Evolutionary conservation across 2,888 invertebrate genomes (phyloP), one percentile per base, ranked within the genome.

Genomic region (Dryocosmus kuriphilus): DNA sequence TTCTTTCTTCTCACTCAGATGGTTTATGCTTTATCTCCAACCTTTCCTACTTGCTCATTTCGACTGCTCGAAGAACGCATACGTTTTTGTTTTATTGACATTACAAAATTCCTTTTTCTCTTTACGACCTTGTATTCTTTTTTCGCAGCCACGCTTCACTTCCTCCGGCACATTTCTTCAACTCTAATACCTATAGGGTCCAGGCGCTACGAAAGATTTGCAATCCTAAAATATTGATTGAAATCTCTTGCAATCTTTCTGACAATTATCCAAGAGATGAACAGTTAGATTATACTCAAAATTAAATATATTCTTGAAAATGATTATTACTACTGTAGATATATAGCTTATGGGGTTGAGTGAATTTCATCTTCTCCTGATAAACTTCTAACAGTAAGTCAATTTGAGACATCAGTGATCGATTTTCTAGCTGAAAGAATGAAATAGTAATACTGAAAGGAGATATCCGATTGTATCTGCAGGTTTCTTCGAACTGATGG

Each of bases 371-470:
- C 3, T 41, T 41, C 41, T 41, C 41, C 1, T 16, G 5, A 41
- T 41, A 6, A 41, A 41, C 16, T 6, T 16, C 16, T 16, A 6
- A 41, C 16, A 16, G 14, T 57, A 14, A 24, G 14, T 57, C 22
- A 24, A 14, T 24, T 57, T 24, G 16, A 14, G 9, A 24, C 57
- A 57, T 14, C 24, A 57, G 57, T 14, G 16, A 57, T 63, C 32
- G 11, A 63, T 63, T 63, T 63, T 63, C 7, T 11, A 63, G 35
- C n/a, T 32, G 35, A 35, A 32, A 16, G 32, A 9, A 11, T 16
- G 11, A 67, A 41, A 46, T 67, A n/a, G 27, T 8, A 46, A 67
- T 46, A 67, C n/a, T n/a, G 46, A 27, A 67, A 46, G n/a, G 41
- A 9, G 24, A 57, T 57, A 46, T 22, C 16, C 27, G 67, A 67